These are phyloP conservation scores for Corythornis vintsioides DNA, from an alignment of 2,113 vertebrate genomes.

Conservation along the genomic window DNA sequence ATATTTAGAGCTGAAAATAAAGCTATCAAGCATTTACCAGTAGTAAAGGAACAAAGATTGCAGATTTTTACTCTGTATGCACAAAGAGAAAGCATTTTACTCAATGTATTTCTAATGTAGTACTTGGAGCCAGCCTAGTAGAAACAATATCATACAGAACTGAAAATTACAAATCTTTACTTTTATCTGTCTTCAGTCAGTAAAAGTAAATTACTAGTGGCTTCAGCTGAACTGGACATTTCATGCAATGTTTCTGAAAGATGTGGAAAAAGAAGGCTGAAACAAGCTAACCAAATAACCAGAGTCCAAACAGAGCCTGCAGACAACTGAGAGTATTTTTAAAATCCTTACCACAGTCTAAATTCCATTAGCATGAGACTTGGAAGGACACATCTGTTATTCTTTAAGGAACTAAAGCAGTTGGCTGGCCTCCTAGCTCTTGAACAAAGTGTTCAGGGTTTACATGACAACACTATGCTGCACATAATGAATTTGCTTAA, in stretches of 20 bases:
- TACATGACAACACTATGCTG: constrained; percentile 60
- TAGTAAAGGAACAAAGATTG: background rate
- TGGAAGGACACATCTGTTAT: constrained; percentile 74
- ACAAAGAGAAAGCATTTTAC: background rate
- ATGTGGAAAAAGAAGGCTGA: background rate
- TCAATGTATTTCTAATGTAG: background rate
- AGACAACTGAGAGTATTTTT: constrained; percentile 36
- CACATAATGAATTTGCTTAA: constrained; percentile 67
- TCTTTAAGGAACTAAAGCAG: constrained; percentile 72
- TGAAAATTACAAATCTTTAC: background rate
- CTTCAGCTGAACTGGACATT: background rate
- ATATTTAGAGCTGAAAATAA: background rate
- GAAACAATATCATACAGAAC: background rate
- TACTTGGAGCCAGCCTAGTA: background rate
- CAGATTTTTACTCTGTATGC: background rate
- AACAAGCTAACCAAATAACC: background rate
- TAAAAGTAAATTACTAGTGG: background rate
- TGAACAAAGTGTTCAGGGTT: constrained; percentile 70
- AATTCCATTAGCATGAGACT: constrained; percentile 67
- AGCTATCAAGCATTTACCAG: background rate
- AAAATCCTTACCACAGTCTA: constrained; percentile 21
- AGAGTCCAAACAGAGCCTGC: background rate
- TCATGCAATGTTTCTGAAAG: background rate
- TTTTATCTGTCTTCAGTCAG: background rate
- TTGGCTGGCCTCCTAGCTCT: constrained; percentile 73